Evolutionary conservation across 2,113 vertebrate genomes (phyloP).

Genomic region (Syngnathus scovelli): DNA sequence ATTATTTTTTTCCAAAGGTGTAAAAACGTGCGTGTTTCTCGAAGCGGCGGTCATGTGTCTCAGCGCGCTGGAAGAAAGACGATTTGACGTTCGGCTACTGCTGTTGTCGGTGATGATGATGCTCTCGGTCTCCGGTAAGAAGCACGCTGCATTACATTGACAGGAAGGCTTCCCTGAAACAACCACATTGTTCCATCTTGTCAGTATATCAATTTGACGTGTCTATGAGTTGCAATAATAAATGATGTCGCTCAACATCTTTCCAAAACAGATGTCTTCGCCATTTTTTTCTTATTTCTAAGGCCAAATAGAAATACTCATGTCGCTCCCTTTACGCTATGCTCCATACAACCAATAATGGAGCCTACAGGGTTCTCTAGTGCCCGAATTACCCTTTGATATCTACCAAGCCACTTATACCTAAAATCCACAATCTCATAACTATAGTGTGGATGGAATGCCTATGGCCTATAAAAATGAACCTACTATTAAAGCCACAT

Average conservation of each 20-base stretch:
- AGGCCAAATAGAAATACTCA: background rate
- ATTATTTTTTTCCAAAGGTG: background rate
- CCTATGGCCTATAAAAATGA: background rate
- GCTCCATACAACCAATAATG: background rate
- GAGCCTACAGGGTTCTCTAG: background rate
- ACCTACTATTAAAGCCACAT: background rate
- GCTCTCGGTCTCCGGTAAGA: conserved; percentile 61
- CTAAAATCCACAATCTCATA: background rate
- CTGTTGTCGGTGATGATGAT: conserved; percentile 37
- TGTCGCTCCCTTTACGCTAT: background rate
- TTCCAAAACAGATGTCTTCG: background rate
- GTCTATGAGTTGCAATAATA: background rate
- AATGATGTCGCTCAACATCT: background rate
- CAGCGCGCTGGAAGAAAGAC: conserved; percentile 30
- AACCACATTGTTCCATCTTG: background rate
- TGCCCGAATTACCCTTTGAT: background rate
- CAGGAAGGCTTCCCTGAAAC: background rate
- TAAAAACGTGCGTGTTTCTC: background rate
- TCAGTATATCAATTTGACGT: background rate
- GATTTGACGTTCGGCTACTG: conserved; percentile 41
- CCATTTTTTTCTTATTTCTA: background rate
- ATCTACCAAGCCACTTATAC: background rate
- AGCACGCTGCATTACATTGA: conserved; percentile 8
- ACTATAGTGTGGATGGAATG: background rate
- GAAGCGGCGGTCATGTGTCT: conserved; percentile 39